A percentile compares a stretch with the other conserved stretches of the same genome.
Conservation (phyloP, 1,140 invertebrate species). For the Drosophila gunungcola region DNA sequence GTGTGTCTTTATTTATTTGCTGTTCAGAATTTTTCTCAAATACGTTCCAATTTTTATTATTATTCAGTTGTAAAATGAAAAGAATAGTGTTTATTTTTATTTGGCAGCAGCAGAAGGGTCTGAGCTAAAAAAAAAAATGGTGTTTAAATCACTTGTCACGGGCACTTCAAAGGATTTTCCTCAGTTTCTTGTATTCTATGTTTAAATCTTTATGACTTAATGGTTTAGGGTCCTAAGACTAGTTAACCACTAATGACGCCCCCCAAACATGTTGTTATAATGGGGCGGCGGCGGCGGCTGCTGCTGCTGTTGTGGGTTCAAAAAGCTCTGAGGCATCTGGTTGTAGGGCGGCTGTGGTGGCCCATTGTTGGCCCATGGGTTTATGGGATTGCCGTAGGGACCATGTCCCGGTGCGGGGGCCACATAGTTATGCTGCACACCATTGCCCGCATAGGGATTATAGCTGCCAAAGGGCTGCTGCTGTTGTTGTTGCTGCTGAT, state of each 20-base stretch:
- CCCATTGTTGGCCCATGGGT: slow-evolving; percentile 60
- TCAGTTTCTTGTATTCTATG: not conserved
- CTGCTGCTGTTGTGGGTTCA: slow-evolving; percentile 51
- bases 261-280: slow-evolving; percentile 63
- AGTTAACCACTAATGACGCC: slow-evolving; percentile 28
- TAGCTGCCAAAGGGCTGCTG: slow-evolving; percentile 21
- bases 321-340: slow-evolving; percentile 39
- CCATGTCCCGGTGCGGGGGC: not conserved
- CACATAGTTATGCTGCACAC: slow-evolving; percentile 30
- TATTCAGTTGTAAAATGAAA: not conserved
- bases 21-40: not conserved
- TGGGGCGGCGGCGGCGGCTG: slow-evolving; percentile 38
- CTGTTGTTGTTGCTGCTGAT: not conserved
- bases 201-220: not conserved
- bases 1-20: slow-evolving; percentile 3
- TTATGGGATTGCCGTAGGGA: slow-evolving; percentile 25
- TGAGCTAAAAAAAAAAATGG: slow-evolving; percentile 1
- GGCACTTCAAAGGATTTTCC: not conserved
- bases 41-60: not conserved
- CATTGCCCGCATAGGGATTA: slow-evolving; percentile 32
- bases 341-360: slow-evolving; percentile 40
- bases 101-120: not conserved
- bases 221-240: not conserved
- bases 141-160: slow-evolving; percentile 2
- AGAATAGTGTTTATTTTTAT: not conserved